phyloP scores from a whole-genome alignment of 2,888 invertebrate genomes.

The Ephialtes manifestator region DNA sequence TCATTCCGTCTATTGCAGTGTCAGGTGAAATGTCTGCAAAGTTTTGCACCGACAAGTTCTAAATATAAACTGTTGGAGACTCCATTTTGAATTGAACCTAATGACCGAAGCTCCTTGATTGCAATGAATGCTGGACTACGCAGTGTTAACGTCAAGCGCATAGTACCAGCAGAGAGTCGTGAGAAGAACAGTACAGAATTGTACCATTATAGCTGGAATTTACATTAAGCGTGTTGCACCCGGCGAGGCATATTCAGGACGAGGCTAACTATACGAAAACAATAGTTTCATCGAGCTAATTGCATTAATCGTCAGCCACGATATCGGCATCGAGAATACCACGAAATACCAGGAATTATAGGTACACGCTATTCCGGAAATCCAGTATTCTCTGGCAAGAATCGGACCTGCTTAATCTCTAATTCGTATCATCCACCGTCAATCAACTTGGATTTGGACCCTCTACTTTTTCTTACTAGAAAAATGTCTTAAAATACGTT shows the following conservation, averaged over 20 bases:
- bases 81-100: background rate
- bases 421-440: background rate
- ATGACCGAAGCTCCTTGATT: background rate
- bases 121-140: background rate
- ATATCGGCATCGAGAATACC: constrained; percentile 4
- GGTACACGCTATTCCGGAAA: background rate
- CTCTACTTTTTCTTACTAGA: background rate
- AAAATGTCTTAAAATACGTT: no score
- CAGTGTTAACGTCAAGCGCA: background rate
- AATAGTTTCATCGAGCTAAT: constrained; percentile 49
- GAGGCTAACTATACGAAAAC: constrained; percentile 19
- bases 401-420: background rate
- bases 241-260: constrained; percentile 17
- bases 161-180: background rate
- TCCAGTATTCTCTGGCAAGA: background rate
- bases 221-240: constrained; percentile 14
- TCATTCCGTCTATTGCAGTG: no score
- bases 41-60: background rate
- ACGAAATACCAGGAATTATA: background rate
- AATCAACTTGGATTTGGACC: background rate
- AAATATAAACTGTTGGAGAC: background rate
- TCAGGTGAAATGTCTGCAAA: background rate
- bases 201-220: constrained; percentile 8
- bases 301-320: constrained; percentile 31
- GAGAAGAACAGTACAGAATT: background rate